Evolutionary conservation across 1,140 invertebrate genomes (phyloP).

Genomic region (Bombus waltoni): DNA sequence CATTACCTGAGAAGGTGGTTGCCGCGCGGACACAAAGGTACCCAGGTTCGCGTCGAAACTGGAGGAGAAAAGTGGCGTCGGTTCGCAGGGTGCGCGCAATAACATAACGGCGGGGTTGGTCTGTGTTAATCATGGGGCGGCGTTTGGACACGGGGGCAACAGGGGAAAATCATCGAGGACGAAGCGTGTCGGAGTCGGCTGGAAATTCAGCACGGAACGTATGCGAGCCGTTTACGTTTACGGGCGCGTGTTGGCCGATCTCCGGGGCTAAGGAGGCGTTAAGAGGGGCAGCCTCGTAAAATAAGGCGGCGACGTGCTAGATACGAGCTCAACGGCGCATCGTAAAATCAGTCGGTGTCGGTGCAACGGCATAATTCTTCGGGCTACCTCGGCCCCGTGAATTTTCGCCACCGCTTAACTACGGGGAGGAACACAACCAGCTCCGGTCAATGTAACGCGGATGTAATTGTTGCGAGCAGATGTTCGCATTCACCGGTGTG

Average conservation of each 20-base stretch:
- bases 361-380: constrained; percentile 58
- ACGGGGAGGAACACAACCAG: background rate
- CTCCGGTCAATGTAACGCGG: background rate
- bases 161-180: constrained; percentile 23
- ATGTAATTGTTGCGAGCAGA: constrained; percentile 44
- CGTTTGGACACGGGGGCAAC: background rate
- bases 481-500: constrained; percentile 4
- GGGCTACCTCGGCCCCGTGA: constrained; percentile 18
- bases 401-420: constrained; percentile 42
- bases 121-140: constrained; percentile 23
- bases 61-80: background rate
- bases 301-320: constrained; percentile 66
- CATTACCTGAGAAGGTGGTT: no score
- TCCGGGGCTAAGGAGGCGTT: constrained; percentile 65
- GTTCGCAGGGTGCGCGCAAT: constrained; percentile 7
- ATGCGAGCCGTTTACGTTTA: constrained; percentile 28
- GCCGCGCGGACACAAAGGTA: no score
- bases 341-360: constrained; percentile 61
- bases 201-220: constrained; percentile 39
- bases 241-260: constrained; percentile 50
- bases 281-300: constrained; percentile 67
- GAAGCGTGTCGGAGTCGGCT: background rate
- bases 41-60: background rate
- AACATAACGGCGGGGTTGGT: constrained; percentile 19
- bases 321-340: constrained; percentile 57